These are phyloP conservation scores for Cottus gobio DNA, from an alignment of 2,113 vertebrate genomes.

Conservation along the genomic window DNA sequence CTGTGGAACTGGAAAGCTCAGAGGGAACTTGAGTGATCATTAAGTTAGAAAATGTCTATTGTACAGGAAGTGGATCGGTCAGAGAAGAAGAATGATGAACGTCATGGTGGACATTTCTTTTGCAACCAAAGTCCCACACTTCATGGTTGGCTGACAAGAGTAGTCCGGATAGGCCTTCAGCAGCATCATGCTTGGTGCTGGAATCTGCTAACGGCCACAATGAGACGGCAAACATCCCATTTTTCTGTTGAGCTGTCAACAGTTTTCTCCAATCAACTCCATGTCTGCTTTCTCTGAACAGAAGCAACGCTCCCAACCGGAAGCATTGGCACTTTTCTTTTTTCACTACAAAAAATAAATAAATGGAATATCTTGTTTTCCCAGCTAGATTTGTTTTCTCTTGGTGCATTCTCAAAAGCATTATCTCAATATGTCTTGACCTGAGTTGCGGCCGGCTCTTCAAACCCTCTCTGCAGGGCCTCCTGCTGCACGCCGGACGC, in stretches of 20 bases:
- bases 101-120: too few relatives aligned
- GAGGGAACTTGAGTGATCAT: not conserved
- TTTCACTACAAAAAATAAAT: not conserved
- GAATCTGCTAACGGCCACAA: not conserved
- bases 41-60: not conserved
- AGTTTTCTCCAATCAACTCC: too few relatives aligned
- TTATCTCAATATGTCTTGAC: not conserved
- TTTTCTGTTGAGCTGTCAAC: not conserved
- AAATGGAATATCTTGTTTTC: not conserved
- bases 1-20: not conserved
- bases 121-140: not conserved
- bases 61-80: not conserved
- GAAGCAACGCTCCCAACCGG: not conserved
- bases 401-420: not conserved
- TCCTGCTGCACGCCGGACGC: constrained; percentile 74
- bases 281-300: not conserved
- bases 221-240: not conserved
- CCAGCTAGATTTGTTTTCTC: not conserved
- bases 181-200: not conserved
- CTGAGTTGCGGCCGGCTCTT: constrained; percentile 1
- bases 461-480: not conserved
- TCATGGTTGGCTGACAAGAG: not conserved
- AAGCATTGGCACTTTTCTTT: not conserved
- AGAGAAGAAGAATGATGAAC: not conserved
- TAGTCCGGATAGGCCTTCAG: not conserved